These are phyloP conservation scores for Tuta absoluta DNA, from an alignment of 2,888 invertebrate genomes.

Conservation along the genomic window DNA sequence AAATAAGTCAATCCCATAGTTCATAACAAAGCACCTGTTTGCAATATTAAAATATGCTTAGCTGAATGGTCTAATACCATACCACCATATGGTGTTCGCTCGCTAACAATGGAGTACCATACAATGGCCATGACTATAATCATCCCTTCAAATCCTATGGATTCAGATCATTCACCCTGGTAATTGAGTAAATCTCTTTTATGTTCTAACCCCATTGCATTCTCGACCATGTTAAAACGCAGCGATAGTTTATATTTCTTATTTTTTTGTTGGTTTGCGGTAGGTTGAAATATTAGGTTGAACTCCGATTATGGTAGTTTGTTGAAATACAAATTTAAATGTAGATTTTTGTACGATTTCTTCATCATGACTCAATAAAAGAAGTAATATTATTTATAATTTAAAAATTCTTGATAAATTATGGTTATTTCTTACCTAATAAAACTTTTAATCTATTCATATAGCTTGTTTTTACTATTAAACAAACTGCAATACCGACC, in stretches of 20 bases:
- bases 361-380: no score
- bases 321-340: no score
- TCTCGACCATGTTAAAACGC: conserved; percentile 41
- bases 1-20: conserved; percentile 43
- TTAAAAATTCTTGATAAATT: no score
- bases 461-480: no score
- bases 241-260: conserved; percentile 32
- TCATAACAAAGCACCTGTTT: conserved; percentile 57
- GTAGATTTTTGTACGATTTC: no score
- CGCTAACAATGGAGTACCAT: conserved; percentile 58
- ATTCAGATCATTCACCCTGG: conserved; percentile 74
- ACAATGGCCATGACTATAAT: conserved; percentile 62
- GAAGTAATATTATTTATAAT: no score
- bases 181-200: conserved; percentile 66
- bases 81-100: conserved; percentile 70
- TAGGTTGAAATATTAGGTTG: conserved; percentile 51
- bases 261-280: conserved; percentile 3
- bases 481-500: no score
- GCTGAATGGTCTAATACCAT: conserved; percentile 64
- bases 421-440: no score
- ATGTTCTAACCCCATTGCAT: conserved; percentile 35
- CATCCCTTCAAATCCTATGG: conserved; percentile 57
- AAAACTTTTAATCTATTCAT: no score
- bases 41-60: conserved; percentile 71
- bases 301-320: conserved; percentile 61